These are phyloP conservation scores for Ivindomyrus marchei DNA, from an alignment of 2,113 vertebrate genomes.

Conservation along the genomic window DNA sequence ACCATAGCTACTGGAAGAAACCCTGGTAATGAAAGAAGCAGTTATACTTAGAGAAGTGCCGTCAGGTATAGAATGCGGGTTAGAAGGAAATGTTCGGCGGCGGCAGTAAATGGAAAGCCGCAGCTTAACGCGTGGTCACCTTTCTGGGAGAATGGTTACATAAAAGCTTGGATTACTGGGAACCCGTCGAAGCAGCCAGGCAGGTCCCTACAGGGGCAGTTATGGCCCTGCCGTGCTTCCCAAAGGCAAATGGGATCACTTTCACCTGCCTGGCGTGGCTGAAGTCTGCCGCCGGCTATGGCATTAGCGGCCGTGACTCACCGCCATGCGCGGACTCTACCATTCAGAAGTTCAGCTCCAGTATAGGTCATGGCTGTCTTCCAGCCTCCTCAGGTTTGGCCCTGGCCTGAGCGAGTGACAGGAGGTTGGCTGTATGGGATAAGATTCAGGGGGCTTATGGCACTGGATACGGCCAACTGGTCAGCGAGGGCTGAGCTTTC, in stretches of 20 bases:
- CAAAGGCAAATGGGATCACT: constrained; percentile 30
- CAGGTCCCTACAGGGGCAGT: constrained; percentile 52
- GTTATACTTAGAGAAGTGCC: not conserved
- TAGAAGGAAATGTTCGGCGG: not conserved
- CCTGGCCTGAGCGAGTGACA: not conserved
- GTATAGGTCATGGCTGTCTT: not conserved
- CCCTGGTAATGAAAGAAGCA: not conserved
- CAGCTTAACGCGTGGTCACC: not conserved
- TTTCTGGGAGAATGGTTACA: not conserved
- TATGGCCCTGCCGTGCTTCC: constrained; percentile 19
- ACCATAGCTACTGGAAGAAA: not conserved
- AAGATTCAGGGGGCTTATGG: not conserved
- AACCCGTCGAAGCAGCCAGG: constrained; percentile 63
- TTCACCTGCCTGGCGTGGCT: constrained; percentile 25
- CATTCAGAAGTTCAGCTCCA: not conserved
- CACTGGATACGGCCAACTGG: not conserved
- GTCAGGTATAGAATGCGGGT: not conserved
- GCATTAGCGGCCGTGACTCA: constrained; percentile 30
- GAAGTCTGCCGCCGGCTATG: constrained; percentile 46
- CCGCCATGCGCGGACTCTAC: not conserved
- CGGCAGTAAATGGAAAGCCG: not conserved
- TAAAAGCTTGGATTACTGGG: constrained; percentile 10
- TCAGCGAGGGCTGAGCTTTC: not conserved
- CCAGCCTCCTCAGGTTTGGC: not conserved
- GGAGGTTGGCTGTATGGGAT: not conserved